Evolutionary conservation across 1,140 invertebrate genomes (phyloP).

Genomic region (Doryteuthis pealeii): DNA sequence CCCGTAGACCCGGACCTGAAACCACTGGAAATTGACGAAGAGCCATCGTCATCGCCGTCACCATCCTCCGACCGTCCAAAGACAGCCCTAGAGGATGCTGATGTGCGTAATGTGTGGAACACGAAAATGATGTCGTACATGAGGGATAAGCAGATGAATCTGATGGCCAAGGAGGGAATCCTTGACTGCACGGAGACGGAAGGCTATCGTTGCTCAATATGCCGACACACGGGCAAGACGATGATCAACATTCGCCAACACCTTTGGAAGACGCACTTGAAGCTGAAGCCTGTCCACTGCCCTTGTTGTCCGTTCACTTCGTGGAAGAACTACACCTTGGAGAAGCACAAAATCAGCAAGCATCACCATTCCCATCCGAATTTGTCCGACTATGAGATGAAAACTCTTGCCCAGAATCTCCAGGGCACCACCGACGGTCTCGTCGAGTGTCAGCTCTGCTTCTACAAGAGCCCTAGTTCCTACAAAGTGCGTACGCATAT

Average conservation of each 20-base stretch:
- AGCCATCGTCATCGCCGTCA: background rate
- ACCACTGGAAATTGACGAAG: background rate
- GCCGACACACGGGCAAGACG: background rate
- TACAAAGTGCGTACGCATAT: slow-evolving; percentile 3
- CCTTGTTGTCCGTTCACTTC: slow-evolving; percentile 3
- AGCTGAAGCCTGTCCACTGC: background rate
- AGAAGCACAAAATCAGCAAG: slow-evolving; percentile 3
- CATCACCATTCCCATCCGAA: background rate
- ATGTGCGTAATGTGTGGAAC: background rate
- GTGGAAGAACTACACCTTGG: slow-evolving; percentile 1
- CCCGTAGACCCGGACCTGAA: background rate
- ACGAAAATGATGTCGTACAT: slow-evolving; percentile 3
- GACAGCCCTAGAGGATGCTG: background rate
- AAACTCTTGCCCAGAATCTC: background rate
- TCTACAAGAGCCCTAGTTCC: background rate
- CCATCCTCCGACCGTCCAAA: background rate
- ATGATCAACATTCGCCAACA: background rate
- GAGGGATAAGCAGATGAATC: background rate
- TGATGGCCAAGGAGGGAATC: slow-evolving; percentile 4
- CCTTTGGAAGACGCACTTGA: background rate
- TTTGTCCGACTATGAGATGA: background rate
- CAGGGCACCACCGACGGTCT: background rate
- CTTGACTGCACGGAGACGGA: background rate
- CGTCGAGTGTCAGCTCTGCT: background rate
- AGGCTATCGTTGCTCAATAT: background rate